Evolutionary conservation across 2,113 vertebrate genomes (phyloP).

Genomic region (Cervus canadensis): DNA sequence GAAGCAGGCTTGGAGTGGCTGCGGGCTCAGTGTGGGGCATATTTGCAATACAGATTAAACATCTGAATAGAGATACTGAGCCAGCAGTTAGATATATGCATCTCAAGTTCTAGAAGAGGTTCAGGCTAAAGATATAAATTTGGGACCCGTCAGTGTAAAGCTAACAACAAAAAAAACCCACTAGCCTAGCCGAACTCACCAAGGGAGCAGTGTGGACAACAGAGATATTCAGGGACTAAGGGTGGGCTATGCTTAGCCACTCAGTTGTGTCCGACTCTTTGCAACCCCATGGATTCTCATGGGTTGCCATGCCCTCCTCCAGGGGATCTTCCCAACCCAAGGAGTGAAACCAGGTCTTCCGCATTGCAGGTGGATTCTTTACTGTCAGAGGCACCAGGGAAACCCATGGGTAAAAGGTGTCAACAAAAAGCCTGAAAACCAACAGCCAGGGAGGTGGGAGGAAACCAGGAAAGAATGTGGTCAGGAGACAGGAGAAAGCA

Average conservation of each 20-base stretch:
- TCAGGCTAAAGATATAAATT: neutral
- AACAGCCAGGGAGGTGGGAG: neutral
- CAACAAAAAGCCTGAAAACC: neutral
- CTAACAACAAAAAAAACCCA: neutral
- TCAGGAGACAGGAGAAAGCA: fast-evolving
- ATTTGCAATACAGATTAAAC: neutral
- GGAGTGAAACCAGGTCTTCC: neutral
- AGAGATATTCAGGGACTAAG: neutral
- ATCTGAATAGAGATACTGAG: neutral
- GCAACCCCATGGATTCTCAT: neutral
- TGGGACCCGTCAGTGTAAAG: neutral
- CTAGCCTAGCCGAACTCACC: neutral
- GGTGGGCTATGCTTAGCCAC: neutral
- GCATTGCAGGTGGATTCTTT: neutral
- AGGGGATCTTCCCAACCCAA: neutral
- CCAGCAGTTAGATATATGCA: neutral
- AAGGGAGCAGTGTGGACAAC: neutral
- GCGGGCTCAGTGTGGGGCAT: neutral
- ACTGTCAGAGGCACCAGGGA: neutral
- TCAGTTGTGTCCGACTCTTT: neutral
- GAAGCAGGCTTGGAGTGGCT: neutral
- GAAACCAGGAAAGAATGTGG: neutral
- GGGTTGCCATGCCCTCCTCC: neutral
- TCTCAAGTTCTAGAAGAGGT: neutral
- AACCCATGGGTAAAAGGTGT: neutral